Percentiles rank a stretch among this genome's conserved stretches.
phyloP scores from a whole-genome alignment of 1,140 invertebrate genomes.

The Drosophila grimshawi region DNA sequence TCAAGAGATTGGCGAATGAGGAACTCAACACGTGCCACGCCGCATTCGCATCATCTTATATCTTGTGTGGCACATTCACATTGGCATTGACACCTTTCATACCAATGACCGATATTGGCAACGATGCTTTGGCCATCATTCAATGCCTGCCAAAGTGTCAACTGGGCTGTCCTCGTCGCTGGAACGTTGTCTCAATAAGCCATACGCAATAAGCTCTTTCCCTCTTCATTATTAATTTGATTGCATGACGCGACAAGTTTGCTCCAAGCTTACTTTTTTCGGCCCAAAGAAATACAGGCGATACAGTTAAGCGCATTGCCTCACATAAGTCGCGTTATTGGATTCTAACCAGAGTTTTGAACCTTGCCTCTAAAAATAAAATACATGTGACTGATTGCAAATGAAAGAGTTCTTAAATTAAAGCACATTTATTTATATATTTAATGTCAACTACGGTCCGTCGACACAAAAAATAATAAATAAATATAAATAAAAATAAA shows the following conservation, averaged over 20 bases:
- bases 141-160: conserved; percentile 4
- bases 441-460: too few relatives aligned
- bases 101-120: conserved; percentile 14
- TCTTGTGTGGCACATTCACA: neutral
- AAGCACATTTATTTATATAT: too few relatives aligned
- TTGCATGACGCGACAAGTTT: conserved; percentile 61
- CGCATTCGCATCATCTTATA: conserved; percentile 1
- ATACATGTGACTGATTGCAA: neutral
- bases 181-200: neutral
- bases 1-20: neutral
- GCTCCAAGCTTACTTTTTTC: neutral
- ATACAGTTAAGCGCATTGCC: conserved; percentile 46
- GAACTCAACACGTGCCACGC: conserved; percentile 7
- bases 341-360: neutral
- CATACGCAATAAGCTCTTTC: neutral
- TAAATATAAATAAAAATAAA: too few relatives aligned
- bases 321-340: neutral
- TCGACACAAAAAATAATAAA: too few relatives aligned
- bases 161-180: too few relatives aligned
- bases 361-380: neutral
- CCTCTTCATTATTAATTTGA: conserved; percentile 49
- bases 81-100: neutral
- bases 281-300: neutral
- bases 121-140: conserved; percentile 2
- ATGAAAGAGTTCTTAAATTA: neutral